Evolutionary conservation across 2,888 invertebrate species (phyloP).

Genomic region (Eupithecia insigniata): DNA sequence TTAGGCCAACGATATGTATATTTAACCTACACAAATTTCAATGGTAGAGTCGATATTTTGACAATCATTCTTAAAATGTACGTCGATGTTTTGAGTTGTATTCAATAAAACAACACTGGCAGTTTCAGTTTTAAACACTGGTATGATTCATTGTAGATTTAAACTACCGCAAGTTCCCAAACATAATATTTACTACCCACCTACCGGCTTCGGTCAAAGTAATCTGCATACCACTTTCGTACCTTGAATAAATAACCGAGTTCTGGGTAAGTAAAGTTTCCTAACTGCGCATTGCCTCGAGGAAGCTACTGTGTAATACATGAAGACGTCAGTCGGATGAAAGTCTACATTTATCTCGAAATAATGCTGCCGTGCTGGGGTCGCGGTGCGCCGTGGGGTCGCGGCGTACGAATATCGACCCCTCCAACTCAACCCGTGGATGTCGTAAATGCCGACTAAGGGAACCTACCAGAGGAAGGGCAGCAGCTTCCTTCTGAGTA

Average conservation of each 20-base stretch:
- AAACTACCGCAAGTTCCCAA: background rate
- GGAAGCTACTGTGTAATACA: conserved; percentile 35
- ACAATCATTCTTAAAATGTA: too few relatives aligned
- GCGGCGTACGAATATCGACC: too few relatives aligned
- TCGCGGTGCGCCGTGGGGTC: too few relatives aligned
- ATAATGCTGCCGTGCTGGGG: conserved; percentile 2
- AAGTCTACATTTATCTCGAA: conserved; percentile 20
- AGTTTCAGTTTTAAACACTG: background rate
- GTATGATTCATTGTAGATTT: background rate
- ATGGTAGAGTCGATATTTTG: too few relatives aligned
- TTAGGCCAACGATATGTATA: too few relatives aligned
- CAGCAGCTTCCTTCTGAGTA: too few relatives aligned
- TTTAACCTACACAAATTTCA: too few relatives aligned
- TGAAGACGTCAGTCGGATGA: conserved; percentile 15
- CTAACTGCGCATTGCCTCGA: conserved; percentile 34
- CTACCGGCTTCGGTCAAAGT: conserved; percentile 3
- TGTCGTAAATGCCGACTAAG: too few relatives aligned
- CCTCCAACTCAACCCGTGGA: too few relatives aligned
- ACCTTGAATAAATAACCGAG: conserved; percentile 25
- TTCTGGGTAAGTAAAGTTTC: conserved; percentile 22
- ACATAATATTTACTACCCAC: conserved; percentile 27
- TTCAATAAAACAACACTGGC: background rate
- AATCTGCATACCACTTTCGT: conserved; percentile 17
- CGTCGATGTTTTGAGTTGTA: too few relatives aligned
- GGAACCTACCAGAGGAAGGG: too few relatives aligned